phyloP scores from a whole-genome alignment of 2,113 vertebrate genomes.

The Psittacus erithacus region DNA sequence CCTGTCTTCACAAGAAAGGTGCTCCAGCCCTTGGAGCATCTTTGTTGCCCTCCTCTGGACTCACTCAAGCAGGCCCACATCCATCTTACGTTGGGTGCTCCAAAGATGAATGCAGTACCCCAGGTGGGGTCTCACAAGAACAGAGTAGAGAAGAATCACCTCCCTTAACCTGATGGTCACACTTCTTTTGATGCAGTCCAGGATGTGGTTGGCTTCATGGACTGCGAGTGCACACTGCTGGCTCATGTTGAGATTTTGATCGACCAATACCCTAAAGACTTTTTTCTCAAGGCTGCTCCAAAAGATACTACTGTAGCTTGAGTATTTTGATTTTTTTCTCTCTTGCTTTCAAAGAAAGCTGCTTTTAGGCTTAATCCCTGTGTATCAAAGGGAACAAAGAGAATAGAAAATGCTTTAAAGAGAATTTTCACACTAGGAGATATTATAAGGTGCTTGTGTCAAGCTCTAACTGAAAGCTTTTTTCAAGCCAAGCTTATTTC shows the following conservation, averaged over 20 bases:
- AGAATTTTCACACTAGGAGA: background rate
- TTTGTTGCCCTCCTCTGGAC: background rate
- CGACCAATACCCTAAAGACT: background rate
- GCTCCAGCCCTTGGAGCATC: background rate
- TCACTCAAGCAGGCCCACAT: background rate
- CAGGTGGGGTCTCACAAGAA: background rate
- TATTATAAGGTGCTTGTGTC: background rate
- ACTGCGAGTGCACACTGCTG: accelerated
- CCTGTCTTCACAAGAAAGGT: background rate
- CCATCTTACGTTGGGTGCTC: background rate
- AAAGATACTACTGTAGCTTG: background rate
- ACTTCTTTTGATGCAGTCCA: background rate
- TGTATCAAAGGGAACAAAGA: background rate
- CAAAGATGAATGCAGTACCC: background rate
- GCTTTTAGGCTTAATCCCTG: background rate
- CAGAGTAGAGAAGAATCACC: background rate
- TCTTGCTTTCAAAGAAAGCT: background rate
- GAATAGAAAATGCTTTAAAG: background rate
- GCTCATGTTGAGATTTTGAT: background rate
- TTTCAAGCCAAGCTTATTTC: background rate
- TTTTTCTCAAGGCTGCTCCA: background rate
- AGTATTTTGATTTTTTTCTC: background rate
- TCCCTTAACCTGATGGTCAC: background rate
- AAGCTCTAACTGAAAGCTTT: background rate
- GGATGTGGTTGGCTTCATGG: background rate